phyloP scores from a whole-genome alignment of 2,113 vertebrate species.

The Trichomycterus rosablanca region DNA sequence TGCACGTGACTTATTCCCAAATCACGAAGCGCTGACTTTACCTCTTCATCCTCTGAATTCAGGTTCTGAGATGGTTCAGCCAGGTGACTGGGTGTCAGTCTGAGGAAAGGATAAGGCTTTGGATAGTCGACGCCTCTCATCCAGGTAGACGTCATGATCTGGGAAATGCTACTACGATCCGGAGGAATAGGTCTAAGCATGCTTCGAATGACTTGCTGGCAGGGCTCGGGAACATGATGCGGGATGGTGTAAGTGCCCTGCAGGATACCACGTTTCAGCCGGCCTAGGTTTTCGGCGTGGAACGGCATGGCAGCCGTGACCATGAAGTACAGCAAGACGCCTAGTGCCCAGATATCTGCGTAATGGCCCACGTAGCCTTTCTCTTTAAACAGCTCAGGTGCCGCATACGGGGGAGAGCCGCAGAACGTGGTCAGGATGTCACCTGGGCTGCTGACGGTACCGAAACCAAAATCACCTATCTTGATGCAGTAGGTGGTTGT shows the following conservation, averaged over 20 bases:
- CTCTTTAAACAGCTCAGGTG: constrained; percentile 68
- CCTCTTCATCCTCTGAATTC: constrained; percentile 62
- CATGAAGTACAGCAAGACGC: constrained; percentile 71
- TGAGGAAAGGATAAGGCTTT: constrained; percentile 46
- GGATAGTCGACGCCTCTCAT: constrained; percentile 60
- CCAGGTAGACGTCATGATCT: constrained; percentile 61
- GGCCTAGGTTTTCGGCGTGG: constrained; percentile 57
- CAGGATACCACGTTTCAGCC: constrained; percentile 66
- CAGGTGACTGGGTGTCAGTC: constrained; percentile 57
- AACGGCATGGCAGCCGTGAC: constrained; percentile 67
- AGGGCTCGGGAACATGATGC: constrained; percentile 53
- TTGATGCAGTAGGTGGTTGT: constrained; percentile 69
- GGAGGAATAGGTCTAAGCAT: constrained; percentile 61
- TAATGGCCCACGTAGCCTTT: constrained; percentile 63
- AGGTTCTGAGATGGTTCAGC: constrained; percentile 41
- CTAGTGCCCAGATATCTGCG: constrained; percentile 73
- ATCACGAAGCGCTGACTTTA: constrained; percentile 51
- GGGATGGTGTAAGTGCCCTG: constrained; percentile 67
- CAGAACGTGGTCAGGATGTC: constrained; percentile 67
- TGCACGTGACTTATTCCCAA: constrained; percentile 57
- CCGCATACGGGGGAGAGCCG: constrained; percentile 70
- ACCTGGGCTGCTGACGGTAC: constrained; percentile 45
- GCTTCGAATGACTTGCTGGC: constrained; percentile 62
- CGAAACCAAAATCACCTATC: constrained; percentile 74
- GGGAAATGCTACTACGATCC: constrained; percentile 56